A percentile compares a stretch with the other conserved stretches of the same genome.
phyloP scores from a whole-genome alignment of 2,888 invertebrate genomes.

The Drosophila seclusa region DNA sequence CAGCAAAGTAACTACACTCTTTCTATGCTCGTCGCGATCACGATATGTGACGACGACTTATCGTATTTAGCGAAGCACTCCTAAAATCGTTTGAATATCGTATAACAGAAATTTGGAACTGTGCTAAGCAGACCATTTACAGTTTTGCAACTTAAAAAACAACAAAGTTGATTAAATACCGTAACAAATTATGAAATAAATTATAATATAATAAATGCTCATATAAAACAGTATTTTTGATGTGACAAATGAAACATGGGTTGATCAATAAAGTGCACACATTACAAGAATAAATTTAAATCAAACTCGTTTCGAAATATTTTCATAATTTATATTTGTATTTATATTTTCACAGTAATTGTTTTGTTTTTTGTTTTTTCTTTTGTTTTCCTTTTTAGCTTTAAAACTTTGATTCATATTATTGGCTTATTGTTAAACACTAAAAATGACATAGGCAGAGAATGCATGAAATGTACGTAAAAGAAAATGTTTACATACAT shows the following conservation, averaged over 20 bases:
- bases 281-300: not conserved
- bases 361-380: conserved; percentile 31
- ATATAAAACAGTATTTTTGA: no score
- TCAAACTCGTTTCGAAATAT: not conserved
- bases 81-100: not conserved
- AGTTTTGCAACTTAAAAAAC: not conserved
- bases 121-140: not conserved
- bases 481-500: conserved; percentile 64
- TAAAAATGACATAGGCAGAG: conserved; percentile 63
- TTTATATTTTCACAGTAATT: conserved; percentile 62
- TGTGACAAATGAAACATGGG: not conserved
- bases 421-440: conserved; percentile 60
- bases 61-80: conserved; percentile 4
- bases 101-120: not conserved
- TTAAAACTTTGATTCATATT: conserved; percentile 64
- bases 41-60: not conserved
- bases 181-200: no score
- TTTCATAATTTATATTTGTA: conserved; percentile 48
- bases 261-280: conserved; percentile 7
- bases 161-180: not conserved
- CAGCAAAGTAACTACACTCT: rapidly evolving
- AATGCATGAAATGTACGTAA: conserved; percentile 69
- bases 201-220: no score
- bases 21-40: not conserved
- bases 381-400: conserved; percentile 45